Evolutionary conservation across 2,113 vertebrate species (phyloP), one percentile per base, ranked within the genome.

Genomic region (Morone saxatilis): DNA sequence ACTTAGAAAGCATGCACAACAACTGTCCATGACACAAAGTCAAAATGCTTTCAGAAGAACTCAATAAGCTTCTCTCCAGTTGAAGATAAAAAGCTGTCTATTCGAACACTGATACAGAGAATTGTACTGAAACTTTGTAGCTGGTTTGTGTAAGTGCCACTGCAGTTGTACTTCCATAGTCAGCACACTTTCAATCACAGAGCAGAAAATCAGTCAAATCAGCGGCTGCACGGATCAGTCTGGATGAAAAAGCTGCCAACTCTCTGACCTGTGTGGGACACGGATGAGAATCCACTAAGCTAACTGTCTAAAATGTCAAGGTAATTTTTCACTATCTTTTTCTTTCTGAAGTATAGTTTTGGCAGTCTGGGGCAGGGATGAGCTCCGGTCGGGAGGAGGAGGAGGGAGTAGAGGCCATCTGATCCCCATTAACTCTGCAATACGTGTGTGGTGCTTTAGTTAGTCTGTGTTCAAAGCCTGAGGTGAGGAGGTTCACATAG

Each of bases 361-460:
- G 43, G 13, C 60, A 66, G 51, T 47, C n/a, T n/a, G 31, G 45
- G 68, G 41, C 43, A 59, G 50, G 11, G 53, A 70, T 50, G 65
- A 78, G 80, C 69, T 68, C 45, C 7, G 3, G n/a, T 43, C 9
- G 40, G 22, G 45, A 72, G 71, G 36, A 53, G 70, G 75, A 67
- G 63, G 63, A 57, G 31, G 66, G 62, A 54, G 57, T 2, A 1
- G 65, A 59, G 61, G 60, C 43, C 40, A 20, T 76, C 85, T 87
- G 80, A 91, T 89, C 90, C 75, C 77, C 20, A 86, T 87, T 89
- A 88, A 82, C 80, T 77, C 71, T 20, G 36, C 7, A 1, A 66
- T 71, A 73, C 20, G 56, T 74, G 40, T 69, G 25, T 6, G 1
- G 45, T 0, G 10, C 71, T 86, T 84, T 38, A 73, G 69, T 81